Conservation (phyloP, 2,113 vertebrate species). For the Pomatorhinus ruficollis region DNA sequence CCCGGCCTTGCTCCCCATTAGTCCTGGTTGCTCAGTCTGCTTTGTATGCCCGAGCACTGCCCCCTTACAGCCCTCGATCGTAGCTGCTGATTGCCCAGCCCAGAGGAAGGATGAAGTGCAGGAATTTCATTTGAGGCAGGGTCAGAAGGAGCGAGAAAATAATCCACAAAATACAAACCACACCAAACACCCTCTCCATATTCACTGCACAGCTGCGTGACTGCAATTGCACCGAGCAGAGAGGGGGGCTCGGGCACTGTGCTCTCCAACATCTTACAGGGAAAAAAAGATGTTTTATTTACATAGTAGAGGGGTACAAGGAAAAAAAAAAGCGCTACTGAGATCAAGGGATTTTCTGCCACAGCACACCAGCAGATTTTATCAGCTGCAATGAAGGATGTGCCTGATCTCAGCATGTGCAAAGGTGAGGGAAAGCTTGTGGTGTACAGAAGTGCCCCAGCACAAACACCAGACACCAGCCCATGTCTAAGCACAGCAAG, state of each 20-base stretch:
- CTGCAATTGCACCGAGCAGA: neutral
- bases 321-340: neutral
- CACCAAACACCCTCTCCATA: neutral
- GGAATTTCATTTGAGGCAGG: conserved; percentile 28
- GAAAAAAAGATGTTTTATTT: neutral
- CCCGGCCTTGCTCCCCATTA: neutral
- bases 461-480: neutral
- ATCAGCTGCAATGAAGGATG: neutral
- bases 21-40: neutral
- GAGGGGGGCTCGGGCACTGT: neutral
- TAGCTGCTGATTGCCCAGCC: conserved; percentile 49
- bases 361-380: neutral
- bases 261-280: neutral
- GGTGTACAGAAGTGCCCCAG: neutral
- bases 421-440: neutral
- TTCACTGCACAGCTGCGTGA: neutral
- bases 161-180: conserved; percentile 28
- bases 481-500: neutral
- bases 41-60: conserved; percentile 31
- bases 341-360: neutral
- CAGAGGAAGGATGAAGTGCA: conserved; percentile 28
- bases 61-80: neutral
- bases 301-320: neutral
- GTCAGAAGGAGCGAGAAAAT: conserved; percentile 41
- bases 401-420: neutral